These are phyloP conservation scores for Piaya cayana DNA, from an alignment of 2,113 vertebrate species.

Conservation along the genomic window DNA sequence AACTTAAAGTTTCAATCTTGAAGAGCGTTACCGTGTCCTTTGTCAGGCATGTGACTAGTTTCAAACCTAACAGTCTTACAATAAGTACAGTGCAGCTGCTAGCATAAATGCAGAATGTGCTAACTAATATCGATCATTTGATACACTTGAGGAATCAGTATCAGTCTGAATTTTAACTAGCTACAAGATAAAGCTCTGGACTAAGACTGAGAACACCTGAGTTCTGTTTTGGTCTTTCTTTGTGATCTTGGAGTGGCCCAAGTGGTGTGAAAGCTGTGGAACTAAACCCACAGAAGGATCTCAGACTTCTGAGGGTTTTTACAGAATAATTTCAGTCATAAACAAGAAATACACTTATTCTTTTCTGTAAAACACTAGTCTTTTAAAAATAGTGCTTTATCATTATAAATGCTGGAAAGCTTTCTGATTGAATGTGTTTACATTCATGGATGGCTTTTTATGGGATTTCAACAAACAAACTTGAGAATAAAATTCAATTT, in stretches of 20 bases:
- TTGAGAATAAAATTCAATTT: constrained; percentile 72
- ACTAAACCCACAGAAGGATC: neutral
- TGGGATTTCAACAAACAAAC: constrained; percentile 69
- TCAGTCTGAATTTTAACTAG: neutral
- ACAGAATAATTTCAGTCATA: constrained; percentile 23
- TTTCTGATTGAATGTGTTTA: constrained; percentile 47
- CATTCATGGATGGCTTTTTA: constrained; percentile 62
- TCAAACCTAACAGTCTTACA: neutral
- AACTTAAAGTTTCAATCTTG: neutral
- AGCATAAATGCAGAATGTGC: neutral
- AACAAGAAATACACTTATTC: constrained; percentile 53
- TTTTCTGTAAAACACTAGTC: neutral
- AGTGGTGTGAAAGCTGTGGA: neutral
- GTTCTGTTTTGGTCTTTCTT: neutral
- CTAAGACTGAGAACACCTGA: neutral
- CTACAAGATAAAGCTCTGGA: neutral
- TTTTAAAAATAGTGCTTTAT: constrained; percentile 10
- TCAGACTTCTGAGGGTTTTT: neutral
- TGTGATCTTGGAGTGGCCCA: neutral
- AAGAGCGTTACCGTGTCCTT: neutral
- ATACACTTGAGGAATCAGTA: neutral
- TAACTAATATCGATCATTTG: neutral
- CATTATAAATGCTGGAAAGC: neutral
- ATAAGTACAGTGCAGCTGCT: neutral
- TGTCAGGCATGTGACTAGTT: neutral